Percentiles rank a stretch among this genome's conserved stretches.
Conservation (phyloP, 2,113 vertebrate species). For the Picathartes gymnocephalus region DNA sequence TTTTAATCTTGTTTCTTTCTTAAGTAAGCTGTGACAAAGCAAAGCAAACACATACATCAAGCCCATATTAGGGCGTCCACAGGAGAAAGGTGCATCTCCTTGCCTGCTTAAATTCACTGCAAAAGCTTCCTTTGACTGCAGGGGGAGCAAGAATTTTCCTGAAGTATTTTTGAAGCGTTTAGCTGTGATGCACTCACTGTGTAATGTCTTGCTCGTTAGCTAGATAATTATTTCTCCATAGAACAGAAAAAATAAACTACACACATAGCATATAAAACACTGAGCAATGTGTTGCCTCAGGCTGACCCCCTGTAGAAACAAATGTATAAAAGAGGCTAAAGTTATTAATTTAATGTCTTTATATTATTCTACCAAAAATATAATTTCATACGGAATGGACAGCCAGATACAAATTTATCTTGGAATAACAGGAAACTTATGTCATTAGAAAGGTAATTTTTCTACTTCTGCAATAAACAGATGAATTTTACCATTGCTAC, state of each 20-base stretch:
- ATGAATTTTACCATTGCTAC: neutral
- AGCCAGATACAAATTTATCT: neutral
- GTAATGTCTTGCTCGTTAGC: neutral
- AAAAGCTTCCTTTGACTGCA: slow-evolving; percentile 5
- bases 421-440: neutral
- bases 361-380: neutral
- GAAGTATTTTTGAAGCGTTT: neutral
- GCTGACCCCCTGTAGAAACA: neutral
- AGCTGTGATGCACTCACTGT: neutral
- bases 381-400: neutral
- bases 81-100: neutral
- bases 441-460: neutral
- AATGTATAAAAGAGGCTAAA: neutral
- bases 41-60: neutral
- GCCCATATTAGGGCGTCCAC: neutral
- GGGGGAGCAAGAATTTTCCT: slow-evolving; percentile 38
- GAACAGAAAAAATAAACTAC: neutral
- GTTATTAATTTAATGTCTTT: neutral
- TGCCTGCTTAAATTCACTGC: neutral
- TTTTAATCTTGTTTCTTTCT: neutral
- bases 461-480: neutral
- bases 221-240: neutral
- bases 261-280: neutral
- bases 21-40: neutral
- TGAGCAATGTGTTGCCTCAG: neutral